Conservation (phyloP, 1,140 invertebrate genomes). For the Bombyx mori region DNA sequence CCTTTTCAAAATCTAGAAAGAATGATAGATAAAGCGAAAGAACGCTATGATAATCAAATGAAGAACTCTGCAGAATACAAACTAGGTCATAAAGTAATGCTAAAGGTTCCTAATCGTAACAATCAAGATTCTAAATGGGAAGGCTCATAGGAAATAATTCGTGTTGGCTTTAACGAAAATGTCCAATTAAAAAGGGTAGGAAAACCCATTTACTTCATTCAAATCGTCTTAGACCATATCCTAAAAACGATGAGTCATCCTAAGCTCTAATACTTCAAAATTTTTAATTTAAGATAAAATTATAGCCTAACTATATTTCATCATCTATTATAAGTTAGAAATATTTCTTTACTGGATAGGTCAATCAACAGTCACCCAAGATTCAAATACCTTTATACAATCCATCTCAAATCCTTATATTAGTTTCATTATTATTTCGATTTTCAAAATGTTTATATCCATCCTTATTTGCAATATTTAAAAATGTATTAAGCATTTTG, state of each 20-base stretch:
- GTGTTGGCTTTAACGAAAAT: conserved; percentile 38
- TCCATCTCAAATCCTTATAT: no score
- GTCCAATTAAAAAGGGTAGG: conserved; percentile 23
- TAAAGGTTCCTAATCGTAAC: conserved; percentile 29
- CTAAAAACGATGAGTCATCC: neutral
- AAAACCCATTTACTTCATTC: conserved; percentile 25
- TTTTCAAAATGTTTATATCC: no score
- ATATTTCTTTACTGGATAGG: no score
- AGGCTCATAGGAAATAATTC: conserved; percentile 35
- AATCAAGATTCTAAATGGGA: conserved; percentile 36
- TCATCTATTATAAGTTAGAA: neutral
- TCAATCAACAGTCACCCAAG: no score
- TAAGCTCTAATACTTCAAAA: neutral
- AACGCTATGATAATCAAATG: conserved; percentile 29
- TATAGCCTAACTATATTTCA: no score
- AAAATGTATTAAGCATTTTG: no score
- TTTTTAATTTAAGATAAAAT: neutral
- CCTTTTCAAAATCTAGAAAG: conserved; percentile 19
- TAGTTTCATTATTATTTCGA: no score
- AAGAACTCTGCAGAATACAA: conserved; percentile 26
- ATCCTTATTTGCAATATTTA: no score
- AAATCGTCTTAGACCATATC: conserved; percentile 8
- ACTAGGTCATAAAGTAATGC: conserved; percentile 27
- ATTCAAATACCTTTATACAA: no score
- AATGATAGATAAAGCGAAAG: conserved; percentile 41